Evolutionary conservation across 2,888 invertebrate genomes (phyloP), one percentile per base, ranked within the genome.

Genomic region (Amaurobius ferox): DNA sequence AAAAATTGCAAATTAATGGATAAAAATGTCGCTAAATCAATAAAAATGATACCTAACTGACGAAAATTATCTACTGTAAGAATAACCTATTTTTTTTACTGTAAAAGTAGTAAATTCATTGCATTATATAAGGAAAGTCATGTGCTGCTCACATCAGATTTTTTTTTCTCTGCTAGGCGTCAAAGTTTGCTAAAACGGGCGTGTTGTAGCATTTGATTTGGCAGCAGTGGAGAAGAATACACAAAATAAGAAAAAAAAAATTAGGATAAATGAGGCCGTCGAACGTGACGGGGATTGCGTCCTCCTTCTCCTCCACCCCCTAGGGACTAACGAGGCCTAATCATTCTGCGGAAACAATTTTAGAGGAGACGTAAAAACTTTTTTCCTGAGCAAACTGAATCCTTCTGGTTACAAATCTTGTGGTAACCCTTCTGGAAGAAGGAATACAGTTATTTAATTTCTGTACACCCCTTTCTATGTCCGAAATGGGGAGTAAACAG

Each of bases 291-390:
- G 55, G 83, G 71, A 40, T 71, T 11, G 5, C 55, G 5, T 23
- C 23, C 23, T 23, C 23, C 23, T 23, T 55, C 11, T 23, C 23
- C 23, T 23, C 23, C 23, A 55, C 2, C 16, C 55, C 55, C 55
- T 5, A 16, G 55, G 55, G 68, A 40, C 74, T 85, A 85, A 85
- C 83, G 83, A 85, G 71, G 61, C 83, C 77, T 85, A 85, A 85
- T 85, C 83, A 85, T 77, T 85, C 72, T 9, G 66, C 13, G 77
- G 48, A 85, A 85, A 85, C 83, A 77, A 85, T 77, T 71, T 85
- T 85, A 70, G 61, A 16, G n/a, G 44, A 44, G 5, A 55, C 23
- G 55, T 23, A 55, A 16, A 23, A 55, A 55, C 19, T 11, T 55
- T 55, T 55, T 3, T n/a, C 19, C 55, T n/a, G 7, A 6, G 23